Evolutionary conservation across 1,140 invertebrate genomes (phyloP), one percentile per base, ranked within the genome.

Genomic region (Diabrotica undecimpunctata): DNA sequence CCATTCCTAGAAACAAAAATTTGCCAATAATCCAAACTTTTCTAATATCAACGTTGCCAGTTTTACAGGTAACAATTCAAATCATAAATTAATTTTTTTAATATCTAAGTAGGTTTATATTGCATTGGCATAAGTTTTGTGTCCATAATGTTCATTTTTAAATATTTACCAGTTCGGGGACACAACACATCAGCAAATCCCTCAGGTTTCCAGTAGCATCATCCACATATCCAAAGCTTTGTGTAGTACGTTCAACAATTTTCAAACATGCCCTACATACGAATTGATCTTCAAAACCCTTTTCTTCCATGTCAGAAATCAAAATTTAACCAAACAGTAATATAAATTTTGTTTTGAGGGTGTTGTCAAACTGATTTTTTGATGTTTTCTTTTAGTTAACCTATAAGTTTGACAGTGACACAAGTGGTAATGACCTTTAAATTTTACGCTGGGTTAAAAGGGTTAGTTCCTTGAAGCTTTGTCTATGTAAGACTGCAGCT

Each of bases 171-270:
- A 70, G 54, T 61, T 70, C 69, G 3, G 69, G 69, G 25, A 70
- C 54, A 52, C 69, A 70, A 61, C 67, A 68, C 51, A 68, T 66
- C 38, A 70, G 8, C 64, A 70, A 66, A 58, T 70, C 69, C 55
- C 66, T 62, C n/a, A 70, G 54, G 56, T 66, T 70, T 39, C 69
- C 67, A 59, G 50, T 67, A 12, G 64, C 66, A 63, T 70, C 69
- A 36, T 70, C 69, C 14, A 70, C 52, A 46, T 64, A 70, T 36
- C 59, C 64, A 52, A 65, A 70, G 46, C 66, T 62, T 54, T 62
- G 61, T 12, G 61, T 61, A 54, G 50, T 62, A 9, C 13, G 64
- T 38, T 67, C 66, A 25, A 70, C 41, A 25, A 70, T 62, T 52
- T 64, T 65, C 14, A 70, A 55, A 64, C 69, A 70, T 51, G 69